These are phyloP conservation scores for Geophilus truncorum DNA, from an alignment of 2,888 invertebrate species.

Conservation along the genomic window DNA sequence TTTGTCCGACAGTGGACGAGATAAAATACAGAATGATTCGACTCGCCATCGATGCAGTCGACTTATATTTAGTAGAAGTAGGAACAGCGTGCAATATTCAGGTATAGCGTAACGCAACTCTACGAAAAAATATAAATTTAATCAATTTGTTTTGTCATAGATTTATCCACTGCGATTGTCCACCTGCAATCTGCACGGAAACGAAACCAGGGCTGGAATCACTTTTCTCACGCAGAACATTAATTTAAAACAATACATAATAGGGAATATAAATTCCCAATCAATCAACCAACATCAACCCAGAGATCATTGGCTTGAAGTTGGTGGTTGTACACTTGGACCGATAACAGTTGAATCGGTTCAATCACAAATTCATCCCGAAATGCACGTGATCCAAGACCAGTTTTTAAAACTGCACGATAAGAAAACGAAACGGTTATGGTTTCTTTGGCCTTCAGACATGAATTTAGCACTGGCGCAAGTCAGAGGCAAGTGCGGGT, in stretches of 20 bases:
- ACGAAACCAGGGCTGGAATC: slow-evolving; percentile 80
- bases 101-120: slow-evolving; percentile 50
- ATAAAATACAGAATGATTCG: slow-evolving; percentile 92
- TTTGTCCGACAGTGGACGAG: slow-evolving; percentile 73
- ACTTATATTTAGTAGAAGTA: slow-evolving; percentile 83
- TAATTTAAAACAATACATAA: slow-evolving; percentile 61
- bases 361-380: slow-evolving; percentile 56
- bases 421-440: slow-evolving; percentile 74
- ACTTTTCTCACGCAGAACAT: slow-evolving; percentile 78
- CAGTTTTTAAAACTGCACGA: slow-evolving; percentile 58
- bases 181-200: slow-evolving; percentile 91
- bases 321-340: slow-evolving; percentile 82
- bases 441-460: slow-evolving; percentile 88
- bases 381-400: slow-evolving; percentile 44
- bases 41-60: slow-evolving; percentile 78
- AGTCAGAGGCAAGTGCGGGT: slow-evolving; percentile 69
- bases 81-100: slow-evolving; percentile 81
- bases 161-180: slow-evolving; percentile 81
- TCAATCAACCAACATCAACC: slow-evolving; percentile 40
- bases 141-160: slow-evolving; percentile 45
- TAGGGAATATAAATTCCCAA: slow-evolving; percentile 39
- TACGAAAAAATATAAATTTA: too few species aligned
- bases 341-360: slow-evolving; percentile 83
- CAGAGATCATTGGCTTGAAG: slow-evolving; percentile 70
- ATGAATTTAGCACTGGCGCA: slow-evolving; percentile 46